These are phyloP conservation scores for Bactericera cockerelli DNA, from an alignment of 1,140 invertebrate genomes.

Conservation along the genomic window DNA sequence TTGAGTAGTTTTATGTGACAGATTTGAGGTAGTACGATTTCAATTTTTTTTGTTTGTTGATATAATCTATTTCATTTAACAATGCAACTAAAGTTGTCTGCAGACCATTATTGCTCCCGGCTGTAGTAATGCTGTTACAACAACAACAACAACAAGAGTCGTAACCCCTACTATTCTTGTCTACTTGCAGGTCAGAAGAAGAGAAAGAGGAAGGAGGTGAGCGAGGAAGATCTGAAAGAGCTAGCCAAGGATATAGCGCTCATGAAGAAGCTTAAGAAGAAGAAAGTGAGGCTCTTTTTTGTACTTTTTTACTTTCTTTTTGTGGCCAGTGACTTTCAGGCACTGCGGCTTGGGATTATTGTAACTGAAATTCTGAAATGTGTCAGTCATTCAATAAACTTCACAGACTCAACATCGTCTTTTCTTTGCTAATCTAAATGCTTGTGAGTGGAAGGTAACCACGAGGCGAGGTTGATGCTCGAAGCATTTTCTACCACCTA, in stretches of 20 bases:
- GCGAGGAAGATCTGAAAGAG: slow-evolving; percentile 67
- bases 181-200: too few relatives aligned
- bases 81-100: background rate
- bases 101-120: background rate
- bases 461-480: too few relatives aligned
- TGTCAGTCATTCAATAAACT: too few relatives aligned
- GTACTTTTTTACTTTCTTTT: background rate
- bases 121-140: background rate
- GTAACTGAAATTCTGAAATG: too few relatives aligned
- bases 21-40: too few relatives aligned
- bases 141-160: background rate
- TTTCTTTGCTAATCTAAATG: too few relatives aligned
- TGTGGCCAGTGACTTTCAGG: background rate
- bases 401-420: too few relatives aligned
- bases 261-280: slow-evolving; percentile 76
- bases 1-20: too few relatives aligned
- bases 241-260: slow-evolving; percentile 64
- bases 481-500: too few relatives aligned
- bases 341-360: slow-evolving; percentile 17
- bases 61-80: background rate
- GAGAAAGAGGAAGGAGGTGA: slow-evolving; percentile 33
- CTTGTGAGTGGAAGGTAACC: too few relatives aligned
- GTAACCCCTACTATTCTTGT: slow-evolving; percentile 12
- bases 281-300: slow-evolving; percentile 40
- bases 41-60: background rate